These are phyloP conservation scores for Daphoenositta chrysoptera DNA, from an alignment of 2,113 vertebrate species.

Conservation along the genomic window DNA sequence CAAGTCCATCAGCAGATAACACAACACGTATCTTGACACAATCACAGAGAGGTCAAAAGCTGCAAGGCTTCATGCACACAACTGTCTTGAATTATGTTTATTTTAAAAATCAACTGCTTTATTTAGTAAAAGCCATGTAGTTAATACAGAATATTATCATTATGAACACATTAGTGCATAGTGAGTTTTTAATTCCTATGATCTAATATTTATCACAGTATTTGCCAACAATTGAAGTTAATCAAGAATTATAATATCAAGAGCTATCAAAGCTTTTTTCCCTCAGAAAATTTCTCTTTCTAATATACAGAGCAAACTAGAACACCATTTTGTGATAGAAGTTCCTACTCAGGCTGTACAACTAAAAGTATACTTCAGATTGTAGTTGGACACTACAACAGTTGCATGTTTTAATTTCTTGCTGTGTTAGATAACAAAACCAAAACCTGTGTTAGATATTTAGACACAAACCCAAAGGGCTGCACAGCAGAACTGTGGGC, in stretches of 20 bases:
- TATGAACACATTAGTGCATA: not conserved
- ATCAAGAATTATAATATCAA: not conserved
- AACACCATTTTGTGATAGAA: not conserved
- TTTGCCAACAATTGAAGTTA: not conserved
- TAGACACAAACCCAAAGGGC: not conserved
- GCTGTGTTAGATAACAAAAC: too few species aligned
- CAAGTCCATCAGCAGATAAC: not conserved
- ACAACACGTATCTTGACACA: not conserved
- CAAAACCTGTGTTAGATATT: not conserved
- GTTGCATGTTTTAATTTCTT: not conserved
- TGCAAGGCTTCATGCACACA: not conserved
- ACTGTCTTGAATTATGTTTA: not conserved
- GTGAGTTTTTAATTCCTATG: not conserved
- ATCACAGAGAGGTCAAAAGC: not conserved
- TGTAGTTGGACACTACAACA: not conserved
- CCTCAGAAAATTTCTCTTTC: not conserved
- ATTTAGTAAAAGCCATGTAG: not conserved
- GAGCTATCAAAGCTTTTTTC: not conserved
- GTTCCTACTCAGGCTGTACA: not conserved
- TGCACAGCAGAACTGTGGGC: not conserved
- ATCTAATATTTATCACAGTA: not conserved
- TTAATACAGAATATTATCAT: not conserved
- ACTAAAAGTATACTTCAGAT: not conserved
- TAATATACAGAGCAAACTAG: not conserved
- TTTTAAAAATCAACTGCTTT: not conserved